Base-by-base conservation (phyloP, 1,140 invertebrate species). In the Bombus vancouverensis region DNA sequence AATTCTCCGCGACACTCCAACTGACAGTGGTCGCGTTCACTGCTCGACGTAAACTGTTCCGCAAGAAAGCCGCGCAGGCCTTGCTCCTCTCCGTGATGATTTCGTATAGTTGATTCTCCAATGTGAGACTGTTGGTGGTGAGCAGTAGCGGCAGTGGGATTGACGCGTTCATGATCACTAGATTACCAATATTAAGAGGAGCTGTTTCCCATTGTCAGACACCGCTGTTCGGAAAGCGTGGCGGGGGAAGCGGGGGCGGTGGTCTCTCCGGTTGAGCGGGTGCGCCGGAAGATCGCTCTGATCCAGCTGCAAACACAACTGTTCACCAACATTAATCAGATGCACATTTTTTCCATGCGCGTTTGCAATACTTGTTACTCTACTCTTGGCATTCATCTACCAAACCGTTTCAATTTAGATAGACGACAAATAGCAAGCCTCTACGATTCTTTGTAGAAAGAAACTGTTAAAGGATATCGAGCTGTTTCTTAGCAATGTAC, bases 171-270 rank as follows among this genome's bases (percentile, higher is more conserved):
- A 94, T 92, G 85, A 94, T 95, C 91, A 95, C 92, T 90, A 95
- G 91, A 87, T 93, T 95, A 91, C 92, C 91, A 92, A 95, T 95
- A 94, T 96, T 95, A 94, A 96, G 95, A 94, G 91, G 93, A 94
- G 90, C 87, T 92, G 93, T 95, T 96, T 96, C 96, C 96, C 96
- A 96, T 95, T 96, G 96, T 97, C 96, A 97, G 95, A 97, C 96
- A 95, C 96, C 96, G 95, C 95, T 96, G 94, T 96, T 95, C 91
- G 96, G 96, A 96, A 96, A 96, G 93, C 96, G 96, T 94, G 96
- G 96, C 93, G 96, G 96, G 89, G 96, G 96, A 95, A 97, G 96
- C 93, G 96, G 96, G 91, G 96, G 96, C 93, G 96, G 96, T 94
- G 95, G 95, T 92, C 96, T 94, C 93, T 94, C 94, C 93, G 95